Conservation (phyloP, 2,888 invertebrate genomes). For the Phengaris alcon region DNA sequence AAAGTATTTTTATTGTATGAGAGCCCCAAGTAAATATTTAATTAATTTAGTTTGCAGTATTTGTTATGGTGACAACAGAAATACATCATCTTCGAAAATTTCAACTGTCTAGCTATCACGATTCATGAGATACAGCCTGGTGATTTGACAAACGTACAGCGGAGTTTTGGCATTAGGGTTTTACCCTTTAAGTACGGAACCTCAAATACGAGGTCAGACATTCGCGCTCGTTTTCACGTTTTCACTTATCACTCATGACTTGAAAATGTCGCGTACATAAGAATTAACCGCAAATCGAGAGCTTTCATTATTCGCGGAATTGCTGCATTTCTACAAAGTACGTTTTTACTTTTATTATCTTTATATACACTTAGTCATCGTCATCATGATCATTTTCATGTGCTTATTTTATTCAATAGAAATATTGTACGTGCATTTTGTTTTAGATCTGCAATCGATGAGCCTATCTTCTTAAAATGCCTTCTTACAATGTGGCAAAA, state of each 20-base stretch:
- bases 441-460: neutral
- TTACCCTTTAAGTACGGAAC: too few species aligned
- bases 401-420: neutral
- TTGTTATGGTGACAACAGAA: too few species aligned
- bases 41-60: too few species aligned
- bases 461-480: neutral
- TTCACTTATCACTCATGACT: neutral
- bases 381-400: neutral
- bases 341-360: constrained; percentile 25
- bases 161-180: too few species aligned
- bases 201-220: too few species aligned
- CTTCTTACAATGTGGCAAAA: neutral
- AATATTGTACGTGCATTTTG: neutral
- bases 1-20: too few species aligned
- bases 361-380: constrained; percentile 13
- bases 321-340: constrained; percentile 23
- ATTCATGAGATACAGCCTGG: too few species aligned
- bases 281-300: constrained; percentile 21
- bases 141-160: too few species aligned
- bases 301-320: constrained; percentile 28
- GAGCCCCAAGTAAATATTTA: too few species aligned
- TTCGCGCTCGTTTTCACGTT: too few species aligned
- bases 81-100: too few species aligned
- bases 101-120: too few species aligned
- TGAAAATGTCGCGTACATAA: constrained; percentile 22